Conservation (phyloP, 2,113 vertebrate genomes). For the Engystomops pustulosus region DNA sequence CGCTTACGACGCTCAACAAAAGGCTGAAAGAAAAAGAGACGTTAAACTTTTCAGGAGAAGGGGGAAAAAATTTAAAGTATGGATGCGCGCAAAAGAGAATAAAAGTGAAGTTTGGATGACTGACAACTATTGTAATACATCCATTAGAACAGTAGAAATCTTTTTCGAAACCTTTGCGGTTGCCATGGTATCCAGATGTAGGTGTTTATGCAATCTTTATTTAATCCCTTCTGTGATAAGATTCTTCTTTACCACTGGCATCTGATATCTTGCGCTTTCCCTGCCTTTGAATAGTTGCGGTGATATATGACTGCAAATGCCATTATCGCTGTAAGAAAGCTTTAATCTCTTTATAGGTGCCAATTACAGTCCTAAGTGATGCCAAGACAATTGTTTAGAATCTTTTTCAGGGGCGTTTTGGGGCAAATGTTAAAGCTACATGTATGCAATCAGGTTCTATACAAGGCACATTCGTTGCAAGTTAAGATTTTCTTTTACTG, state of each 20-base stretch:
- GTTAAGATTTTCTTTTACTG: neutral
- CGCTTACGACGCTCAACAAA: neutral
- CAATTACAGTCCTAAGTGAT: constrained; percentile 23
- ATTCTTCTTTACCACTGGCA: constrained; percentile 44
- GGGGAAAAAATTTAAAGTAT: constrained; percentile 3
- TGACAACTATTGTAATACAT: constrained; percentile 44
- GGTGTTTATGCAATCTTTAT: constrained; percentile 49
- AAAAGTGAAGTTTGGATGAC: constrained; percentile 26
- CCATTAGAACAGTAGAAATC: constrained; percentile 44
- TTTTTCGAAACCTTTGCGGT: constrained; percentile 23
- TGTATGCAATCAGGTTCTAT: neutral
- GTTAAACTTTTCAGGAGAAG: constrained; percentile 26
- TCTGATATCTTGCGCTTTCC: constrained; percentile 3
- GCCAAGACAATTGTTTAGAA: constrained; percentile 6
- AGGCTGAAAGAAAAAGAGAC: neutral
- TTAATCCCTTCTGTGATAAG: constrained; percentile 46
- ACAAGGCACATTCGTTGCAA: neutral
- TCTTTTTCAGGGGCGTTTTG: constrained; percentile 25
- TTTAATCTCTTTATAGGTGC: constrained; percentile 35
- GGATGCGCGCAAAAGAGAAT: constrained; percentile 40
- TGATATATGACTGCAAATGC: constrained; percentile 45
- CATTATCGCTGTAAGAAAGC: constrained; percentile 25
- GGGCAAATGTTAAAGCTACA: constrained; percentile 13
- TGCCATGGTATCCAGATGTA: constrained; percentile 46
- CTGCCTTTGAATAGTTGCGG: constrained; percentile 29